Conservation (phyloP, 2,113 vertebrate genomes). For the Pangasianodon gigas region DNA sequence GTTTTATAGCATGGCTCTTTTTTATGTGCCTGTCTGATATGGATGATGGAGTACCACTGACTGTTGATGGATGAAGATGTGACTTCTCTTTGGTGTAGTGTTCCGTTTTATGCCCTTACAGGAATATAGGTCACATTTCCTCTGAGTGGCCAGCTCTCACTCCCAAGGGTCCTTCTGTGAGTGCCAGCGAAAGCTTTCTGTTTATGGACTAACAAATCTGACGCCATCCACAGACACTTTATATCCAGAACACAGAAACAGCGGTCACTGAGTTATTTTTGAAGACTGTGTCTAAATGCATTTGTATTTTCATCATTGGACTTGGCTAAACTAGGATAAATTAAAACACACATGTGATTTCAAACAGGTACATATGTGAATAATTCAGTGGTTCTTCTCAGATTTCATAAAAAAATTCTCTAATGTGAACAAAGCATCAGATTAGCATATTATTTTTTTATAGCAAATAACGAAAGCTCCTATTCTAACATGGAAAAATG, state of each 20-base stretch:
- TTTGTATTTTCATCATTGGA: background rate
- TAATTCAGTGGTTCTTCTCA: background rate
- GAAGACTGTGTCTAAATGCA: background rate
- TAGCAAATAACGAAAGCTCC: background rate
- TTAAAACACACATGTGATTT: background rate
- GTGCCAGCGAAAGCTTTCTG: slow-evolving; percentile 19
- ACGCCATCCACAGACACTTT: background rate
- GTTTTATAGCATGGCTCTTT: slow-evolving; percentile 9
- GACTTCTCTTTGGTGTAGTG: slow-evolving; percentile 22
- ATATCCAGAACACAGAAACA: background rate
- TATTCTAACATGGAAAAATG: background rate
- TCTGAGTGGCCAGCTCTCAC: slow-evolving; percentile 49
- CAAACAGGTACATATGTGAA: background rate
- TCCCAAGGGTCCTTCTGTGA: slow-evolving; percentile 18
- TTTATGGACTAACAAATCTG: slow-evolving; percentile 45
- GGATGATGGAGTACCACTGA: background rate
- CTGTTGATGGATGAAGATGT: slow-evolving; percentile 18
- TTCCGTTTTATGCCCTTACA: slow-evolving; percentile 48
- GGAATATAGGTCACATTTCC: slow-evolving; percentile 64
- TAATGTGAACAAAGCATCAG: background rate
- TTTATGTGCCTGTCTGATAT: slow-evolving; percentile 7
- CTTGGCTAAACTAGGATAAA: background rate
- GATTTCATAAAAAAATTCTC: background rate
- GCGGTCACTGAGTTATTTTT: background rate
- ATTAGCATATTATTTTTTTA: background rate